Base-by-base conservation (phyloP, 2,797 vertebrate species). In the Novumbra hubbsi region DNA sequence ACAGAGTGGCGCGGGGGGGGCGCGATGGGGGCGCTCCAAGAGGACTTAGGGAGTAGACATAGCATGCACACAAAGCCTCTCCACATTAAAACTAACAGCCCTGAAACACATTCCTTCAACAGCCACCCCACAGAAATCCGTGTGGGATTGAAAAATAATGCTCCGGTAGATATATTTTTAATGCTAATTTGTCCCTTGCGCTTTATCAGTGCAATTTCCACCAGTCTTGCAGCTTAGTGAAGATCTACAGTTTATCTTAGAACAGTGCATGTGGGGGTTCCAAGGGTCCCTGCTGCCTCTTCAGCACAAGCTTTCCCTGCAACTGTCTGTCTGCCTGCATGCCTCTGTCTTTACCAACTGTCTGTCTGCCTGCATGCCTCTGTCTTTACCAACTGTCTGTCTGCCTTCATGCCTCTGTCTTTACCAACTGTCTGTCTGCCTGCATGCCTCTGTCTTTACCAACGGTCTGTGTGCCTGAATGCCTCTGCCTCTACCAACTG, bases 181-280 rank as follows among this genome's bases (percentile, higher is more conserved):
- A 88, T 85, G 87, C 80, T 80, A 76, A 79, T 85, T 87, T 81
- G 81, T 81, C 86, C 83, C 85, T 80, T 82, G 80, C 88, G 85
- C 85, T 87, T 88, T 88, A 90, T 91, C 86, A 87, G 86, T 88
- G 87, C 76, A 82, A 88, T 89, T 88, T 89, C 82, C 83, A 86
- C 81, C 83, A 87, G 86, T 71, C 89, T 84, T 76, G 76, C 76
- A 89, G 87, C 88, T 88, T 84, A 90, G 84, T 85, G 86, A 85
- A 82, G 85, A 89, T 87, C 85, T 83, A 87, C 81, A 84, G 83
- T 88, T 90, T 88, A 86, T 87, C 84, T 83, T 72, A 57, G 71
- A 74, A 81, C 70, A 70, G 67, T 80, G 78, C 76, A 57, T 55
- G 72, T 45, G 24, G 49, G 19, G 30, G 55, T 6, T 21, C 21